phyloP scores from a whole-genome alignment of 23 tunicate genomes.

The Ciona savignyi region DNA sequence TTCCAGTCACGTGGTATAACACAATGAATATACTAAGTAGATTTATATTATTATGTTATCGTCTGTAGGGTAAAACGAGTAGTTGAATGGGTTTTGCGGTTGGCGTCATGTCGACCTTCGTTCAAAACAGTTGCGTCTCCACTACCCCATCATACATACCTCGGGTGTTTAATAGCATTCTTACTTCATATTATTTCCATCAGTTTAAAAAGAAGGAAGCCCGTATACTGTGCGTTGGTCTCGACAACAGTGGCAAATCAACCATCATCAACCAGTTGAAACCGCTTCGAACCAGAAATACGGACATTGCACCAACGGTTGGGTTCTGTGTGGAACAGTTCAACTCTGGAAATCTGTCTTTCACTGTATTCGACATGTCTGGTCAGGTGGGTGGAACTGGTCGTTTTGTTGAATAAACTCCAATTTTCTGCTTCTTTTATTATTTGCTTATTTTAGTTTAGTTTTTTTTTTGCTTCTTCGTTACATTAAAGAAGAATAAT shows the following conservation, averaged over 20 bases:
- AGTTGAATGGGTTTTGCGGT: not conserved
- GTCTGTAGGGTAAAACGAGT: not conserved
- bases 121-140: too few species aligned
- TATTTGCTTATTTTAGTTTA: too few species aligned
- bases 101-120: not conserved
- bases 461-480: too few species aligned
- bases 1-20: too few species aligned
- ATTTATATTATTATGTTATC: too few species aligned
- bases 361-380: constrained; percentile 90
- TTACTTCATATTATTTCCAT: too few species aligned
- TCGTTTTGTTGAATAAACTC: not conserved
- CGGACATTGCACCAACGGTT: constrained; percentile 78
- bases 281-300: constrained; percentile 18
- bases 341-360: constrained; percentile 3
- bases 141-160: too few species aligned
- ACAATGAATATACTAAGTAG: too few species aligned
- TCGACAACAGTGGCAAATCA: constrained; percentile 93
- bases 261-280: constrained; percentile 64
- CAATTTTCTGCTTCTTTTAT: too few species aligned
- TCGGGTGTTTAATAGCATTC: too few species aligned
- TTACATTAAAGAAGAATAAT: not conserved
- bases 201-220: constrained; percentile 60
- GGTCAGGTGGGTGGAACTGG: constrained; percentile 37
- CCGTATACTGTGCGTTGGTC: constrained; percentile 68
- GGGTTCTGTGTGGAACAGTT: constrained; percentile 77